Evolutionary conservation across 2,888 invertebrate species (phyloP).

Genomic region (Trichogramma evanescens): DNA sequence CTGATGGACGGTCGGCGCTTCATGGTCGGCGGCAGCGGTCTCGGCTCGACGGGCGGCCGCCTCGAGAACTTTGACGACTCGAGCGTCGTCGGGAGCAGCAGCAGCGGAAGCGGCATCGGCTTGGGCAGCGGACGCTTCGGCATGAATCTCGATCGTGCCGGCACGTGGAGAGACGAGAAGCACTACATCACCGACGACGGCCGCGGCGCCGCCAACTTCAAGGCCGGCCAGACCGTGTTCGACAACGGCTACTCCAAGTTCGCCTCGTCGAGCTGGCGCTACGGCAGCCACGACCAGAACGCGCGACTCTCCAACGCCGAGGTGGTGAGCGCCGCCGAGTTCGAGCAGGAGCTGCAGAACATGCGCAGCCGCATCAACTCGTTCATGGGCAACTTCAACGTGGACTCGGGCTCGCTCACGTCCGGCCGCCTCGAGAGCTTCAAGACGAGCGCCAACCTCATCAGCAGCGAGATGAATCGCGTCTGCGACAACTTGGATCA

Average conservation of each 20-base stretch:
- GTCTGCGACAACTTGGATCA: slow-evolving; percentile 15
- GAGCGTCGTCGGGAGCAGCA: slow-evolving; percentile 3
- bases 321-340: slow-evolving; percentile 10
- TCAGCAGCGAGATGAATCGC: slow-evolving; percentile 11
- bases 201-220: slow-evolving; percentile 33
- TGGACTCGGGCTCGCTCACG: neutral
- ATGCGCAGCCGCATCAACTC: slow-evolving; percentile 12
- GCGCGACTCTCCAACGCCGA: slow-evolving; percentile 8
- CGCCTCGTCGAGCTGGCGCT: slow-evolving; percentile 15
- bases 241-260: slow-evolving; percentile 18
- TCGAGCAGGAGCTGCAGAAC: slow-evolving; percentile 8
- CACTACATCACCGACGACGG: slow-evolving; percentile 33
- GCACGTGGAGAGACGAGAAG: slow-evolving; percentile 37
- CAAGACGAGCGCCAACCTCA: slow-evolving; percentile 8
- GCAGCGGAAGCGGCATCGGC: neutral
- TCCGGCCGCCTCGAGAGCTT: slow-evolving; percentile 7
- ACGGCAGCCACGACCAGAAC: slow-evolving; percentile 12
- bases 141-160: slow-evolving; percentile 26
- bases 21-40: neutral
- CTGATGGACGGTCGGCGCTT: neutral
- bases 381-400: slow-evolving; percentile 18
- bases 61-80: slow-evolving; percentile 21
- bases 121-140: neutral
- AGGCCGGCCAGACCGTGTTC: slow-evolving; percentile 30
- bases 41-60: neutral